Conservation (phyloP, 1,140 invertebrate genomes). For the Sinella curviseta region DNA sequence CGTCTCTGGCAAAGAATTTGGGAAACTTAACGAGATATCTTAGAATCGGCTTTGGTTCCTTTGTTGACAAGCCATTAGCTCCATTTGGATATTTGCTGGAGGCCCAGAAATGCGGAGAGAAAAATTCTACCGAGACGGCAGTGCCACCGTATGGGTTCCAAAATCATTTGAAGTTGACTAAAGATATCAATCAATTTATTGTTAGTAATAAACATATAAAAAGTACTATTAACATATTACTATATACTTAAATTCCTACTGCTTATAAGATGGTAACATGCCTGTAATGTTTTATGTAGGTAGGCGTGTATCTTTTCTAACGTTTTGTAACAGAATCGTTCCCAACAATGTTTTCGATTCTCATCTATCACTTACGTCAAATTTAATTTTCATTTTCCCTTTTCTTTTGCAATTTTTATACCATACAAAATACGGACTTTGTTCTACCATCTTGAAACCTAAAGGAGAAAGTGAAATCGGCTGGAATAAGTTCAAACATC, state of each 20-base stretch:
- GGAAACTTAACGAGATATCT: slow-evolving; percentile 34
- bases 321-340: too few relatives aligned
- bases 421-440: too few relatives aligned
- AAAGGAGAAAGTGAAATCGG: neutral
- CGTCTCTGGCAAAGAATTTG: slow-evolving; percentile 30
- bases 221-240: neutral
- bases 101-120: neutral
- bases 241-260: neutral
- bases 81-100: slow-evolving; percentile 26
- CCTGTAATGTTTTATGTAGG: too few relatives aligned
- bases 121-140: neutral
- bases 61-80: slow-evolving; percentile 35
- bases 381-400: too few relatives aligned
- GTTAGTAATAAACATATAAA: slow-evolving; percentile 21
- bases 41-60: slow-evolving; percentile 41
- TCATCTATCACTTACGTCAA: too few relatives aligned
- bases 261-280: too few relatives aligned
- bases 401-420: too few relatives aligned
- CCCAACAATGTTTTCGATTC: too few relatives aligned
- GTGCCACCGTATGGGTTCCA: slow-evolving; percentile 28
- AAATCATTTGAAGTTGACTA: slow-evolving; percentile 32
- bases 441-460: too few relatives aligned
- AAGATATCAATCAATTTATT: slow-evolving; percentile 15
- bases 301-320: too few relatives aligned
- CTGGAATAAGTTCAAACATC: neutral